Base-by-base conservation (phyloP, 2,113 vertebrate species). In the Agelaius tricolor region DNA sequence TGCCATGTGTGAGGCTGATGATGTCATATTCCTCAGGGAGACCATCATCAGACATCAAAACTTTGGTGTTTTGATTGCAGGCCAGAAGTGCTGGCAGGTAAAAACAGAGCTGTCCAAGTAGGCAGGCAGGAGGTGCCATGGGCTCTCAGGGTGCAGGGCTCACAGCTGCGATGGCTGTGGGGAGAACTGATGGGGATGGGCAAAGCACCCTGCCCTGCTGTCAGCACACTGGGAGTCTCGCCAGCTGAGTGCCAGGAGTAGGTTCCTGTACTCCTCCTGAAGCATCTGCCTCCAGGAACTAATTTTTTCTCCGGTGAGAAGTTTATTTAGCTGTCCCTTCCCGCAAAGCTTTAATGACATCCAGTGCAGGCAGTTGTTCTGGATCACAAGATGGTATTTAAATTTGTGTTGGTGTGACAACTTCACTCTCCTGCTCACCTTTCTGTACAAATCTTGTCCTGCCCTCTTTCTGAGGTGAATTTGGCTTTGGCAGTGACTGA, bases 31-130 rank as follows among this genome's bases (percentile, higher is more conserved):
- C 39, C 28, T 58, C 0, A 1, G 8, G 13, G 5, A 13, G 3
- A 14, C 51, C 0, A 1, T 1, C 2, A 62, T 1, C 2, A 62
- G 37, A 11, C 3, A 3, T 18, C 43, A 5, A 1, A 2, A 2
- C 33, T 68, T 86, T 49, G 24, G 5, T 43, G 27, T 68, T 75
- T 47, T 0, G 5, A 5, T n/a, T 33, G 63, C 27, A 68, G 35
- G 27, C 8, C 0, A 3, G 22, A 10, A 9, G 6, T 59, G 28
- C n/a, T 49, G 46, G 35, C 22, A 59, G 23, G 26, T 63, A 43
- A 86, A 75, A 66, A 31, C 35, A 63, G 44, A 63, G 30, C 20
- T 75, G 28, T 26, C 26, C 15, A 16, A 3, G 12, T 21, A 19
- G 59, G 15, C 0, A 1, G 28, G 14, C 11, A 76, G 44, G 54